Evolutionary conservation across 2,113 vertebrate species (phyloP).

Genomic region (Reinhardtius hippoglossoides): DNA sequence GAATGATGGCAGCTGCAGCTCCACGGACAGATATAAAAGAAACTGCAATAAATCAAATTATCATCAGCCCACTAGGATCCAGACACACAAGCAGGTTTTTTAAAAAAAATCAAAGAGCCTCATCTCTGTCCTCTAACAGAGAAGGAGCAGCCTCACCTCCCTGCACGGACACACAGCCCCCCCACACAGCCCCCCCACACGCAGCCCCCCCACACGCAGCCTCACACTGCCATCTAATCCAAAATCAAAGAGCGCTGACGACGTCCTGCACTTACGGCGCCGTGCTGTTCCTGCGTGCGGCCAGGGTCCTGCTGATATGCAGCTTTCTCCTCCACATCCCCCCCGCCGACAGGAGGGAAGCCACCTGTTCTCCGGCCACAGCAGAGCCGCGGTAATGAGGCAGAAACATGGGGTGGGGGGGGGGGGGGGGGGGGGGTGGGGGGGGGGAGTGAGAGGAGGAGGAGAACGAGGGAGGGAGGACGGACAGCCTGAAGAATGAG

Average conservation of each 20-base stretch:
- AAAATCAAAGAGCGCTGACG: background rate
- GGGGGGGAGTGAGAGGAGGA: constrained; percentile 1
- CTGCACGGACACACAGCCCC: background rate
- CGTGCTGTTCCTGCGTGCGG: constrained; percentile 45
- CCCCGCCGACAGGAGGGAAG: constrained; percentile 32
- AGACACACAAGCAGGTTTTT: no score
- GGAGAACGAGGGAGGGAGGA: constrained; percentile 7
- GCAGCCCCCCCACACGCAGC: background rate
- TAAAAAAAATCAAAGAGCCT: no score
- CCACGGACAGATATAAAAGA: no score
- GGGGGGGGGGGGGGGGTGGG: background rate
- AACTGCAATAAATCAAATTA: no score
- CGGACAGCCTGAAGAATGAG: constrained; percentile 52
- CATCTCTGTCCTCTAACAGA: background rate
- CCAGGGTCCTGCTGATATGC: constrained; percentile 61
- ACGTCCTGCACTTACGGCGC: constrained; percentile 55
- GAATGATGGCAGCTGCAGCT: no score
- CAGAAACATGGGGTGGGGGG: background rate
- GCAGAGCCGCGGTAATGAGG: background rate
- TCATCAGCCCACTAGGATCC: no score
- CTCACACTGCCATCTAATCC: background rate
- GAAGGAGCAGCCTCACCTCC: background rate
- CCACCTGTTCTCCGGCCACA: constrained; percentile 43
- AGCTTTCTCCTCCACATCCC: constrained; percentile 79
- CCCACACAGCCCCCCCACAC: background rate